phyloP scores from a whole-genome alignment of 2,113 vertebrate genomes.

The Aleadryas rufinucha region DNA sequence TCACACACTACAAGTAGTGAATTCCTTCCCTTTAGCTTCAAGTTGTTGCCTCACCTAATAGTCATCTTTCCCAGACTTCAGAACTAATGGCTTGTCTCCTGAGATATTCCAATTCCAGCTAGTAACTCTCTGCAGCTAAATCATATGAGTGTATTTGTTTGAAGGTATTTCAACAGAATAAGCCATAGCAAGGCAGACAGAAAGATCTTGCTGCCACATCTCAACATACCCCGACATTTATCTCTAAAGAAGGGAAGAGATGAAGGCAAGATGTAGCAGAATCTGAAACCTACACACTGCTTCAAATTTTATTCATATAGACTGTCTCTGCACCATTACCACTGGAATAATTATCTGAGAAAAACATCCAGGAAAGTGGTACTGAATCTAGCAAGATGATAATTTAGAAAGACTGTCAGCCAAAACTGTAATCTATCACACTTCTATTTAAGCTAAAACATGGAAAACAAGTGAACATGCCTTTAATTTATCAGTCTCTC shows the following conservation, averaged over 20 bases:
- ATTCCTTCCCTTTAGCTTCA: background rate
- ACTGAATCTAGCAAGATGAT: background rate
- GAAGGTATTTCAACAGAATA: background rate
- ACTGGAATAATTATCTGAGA: background rate
- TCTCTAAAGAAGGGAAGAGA: background rate
- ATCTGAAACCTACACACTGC: background rate
- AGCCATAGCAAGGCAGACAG: background rate
- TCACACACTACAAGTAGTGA: background rate
- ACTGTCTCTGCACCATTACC: background rate
- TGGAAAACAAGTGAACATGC: background rate
- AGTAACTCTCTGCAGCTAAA: background rate
- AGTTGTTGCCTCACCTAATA: background rate
- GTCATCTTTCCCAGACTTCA: background rate
- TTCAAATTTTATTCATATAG: background rate
- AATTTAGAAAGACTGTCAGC: background rate
- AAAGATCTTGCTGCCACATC: background rate
- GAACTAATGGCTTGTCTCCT: background rate
- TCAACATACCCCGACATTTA: background rate
- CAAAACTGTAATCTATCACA: background rate
- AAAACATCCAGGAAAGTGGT: background rate
- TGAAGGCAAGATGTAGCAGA: background rate
- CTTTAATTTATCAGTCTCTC: background rate
- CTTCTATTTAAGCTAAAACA: background rate
- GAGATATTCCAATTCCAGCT: background rate
- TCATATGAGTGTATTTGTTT: background rate